Evolutionary conservation across 2,797 vertebrate species (phyloP), one percentile per base, ranked within the genome.

Genomic region (Acipenser transmontanus): DNA sequence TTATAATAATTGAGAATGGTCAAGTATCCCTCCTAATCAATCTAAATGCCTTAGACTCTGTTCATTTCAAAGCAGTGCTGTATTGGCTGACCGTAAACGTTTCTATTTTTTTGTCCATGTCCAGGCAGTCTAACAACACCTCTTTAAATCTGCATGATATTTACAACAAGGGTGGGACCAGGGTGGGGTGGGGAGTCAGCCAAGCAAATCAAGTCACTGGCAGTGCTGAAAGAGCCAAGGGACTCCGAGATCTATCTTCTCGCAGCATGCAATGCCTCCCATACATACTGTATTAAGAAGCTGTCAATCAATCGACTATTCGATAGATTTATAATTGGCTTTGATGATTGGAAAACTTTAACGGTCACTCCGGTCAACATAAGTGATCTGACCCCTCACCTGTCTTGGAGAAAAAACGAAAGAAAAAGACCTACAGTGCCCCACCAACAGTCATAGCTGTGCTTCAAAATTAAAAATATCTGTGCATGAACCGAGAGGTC

Each of bases 381-480:
- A 13, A 13, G n/a, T 57, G 54, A 57, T 13, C 54, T 57, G 54
- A 57, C 54, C 54, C 14, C 12, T n/a, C 54, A 57, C 54, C 54
- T 57, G 12, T 57, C n/a, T 57, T 57, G 9, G 6, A 7, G 6
- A 7, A 52, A 52, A 52, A 52, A 52, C 54, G 1, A 14, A 7
- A 11, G n/a, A 7, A 57, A 11, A 61, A 47, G 60, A 9, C 12
- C 17, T 34, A 14, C 8, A 14, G 12, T 61, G 17, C 8, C 52
- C 52, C 52, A n/a, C 17, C 20, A 13, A 61, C 17, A 17, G 60
- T 34, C n/a, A n/a, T 47, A 17, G 60, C 14, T 61, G 60, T 34
- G 4, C 60, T 47, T n/a, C 47, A 34, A 71, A 73, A 77, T 81
- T 78, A 74, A 76, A 77, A 70, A 76, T 74, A 78, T 73, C 78